Base-by-base conservation (phyloP, 2,888 invertebrate genomes). In the Drosophila sordidula region DNA sequence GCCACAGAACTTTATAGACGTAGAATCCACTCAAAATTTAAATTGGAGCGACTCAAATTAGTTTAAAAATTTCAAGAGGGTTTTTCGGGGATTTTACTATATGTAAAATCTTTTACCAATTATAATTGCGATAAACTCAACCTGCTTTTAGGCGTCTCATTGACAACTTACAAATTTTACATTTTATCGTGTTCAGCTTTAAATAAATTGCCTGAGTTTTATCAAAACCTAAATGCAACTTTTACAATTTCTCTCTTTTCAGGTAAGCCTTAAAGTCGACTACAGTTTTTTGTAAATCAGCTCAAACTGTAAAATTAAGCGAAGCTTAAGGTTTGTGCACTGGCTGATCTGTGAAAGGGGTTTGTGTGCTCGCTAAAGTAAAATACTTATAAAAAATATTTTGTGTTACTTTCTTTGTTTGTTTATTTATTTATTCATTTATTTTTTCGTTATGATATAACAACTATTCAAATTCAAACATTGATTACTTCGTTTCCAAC, bases 261-360 rank as follows among this genome's bases (percentile, higher is more conserved):
- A 80, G 80, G 80, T 80, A 81, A 80, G 85, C 82, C 71, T 78
- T n/a, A 4, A 39, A 47, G n/a, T 8, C 11, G 6, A 42, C 25
- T 25, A 16, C 8, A 38, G 45, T 46, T 44, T 51, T 42, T 14
- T 25, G 32, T 32, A 9, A 0, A 25, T 29, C 22, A 6, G 25
- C 14, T 1, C 32, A 45, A 64, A 63, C 57, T 58, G 34, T 49
- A 25, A 2, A 29, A 6, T 18, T 8, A 64, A 26, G 11, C 34
- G 18, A n/a, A 57, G 41, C 29, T 5, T 0, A 2, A 12, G 69
- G 69, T 67, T 59, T 29, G 39, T 44, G 74, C 6, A 9, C 14
- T 29, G 4, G 38, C 62, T 62, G n/a, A 26, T 18, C 18, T 3
- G 1, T 5, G 14, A 1, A 8, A 22, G 11, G 0, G 61, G 61